Percentiles rank a stretch among this genome's conserved stretches.
These are phyloP conservation scores for Drosophila neonasuta DNA, from an alignment of 2,888 invertebrate genomes.

Conservation along the genomic window DNA sequence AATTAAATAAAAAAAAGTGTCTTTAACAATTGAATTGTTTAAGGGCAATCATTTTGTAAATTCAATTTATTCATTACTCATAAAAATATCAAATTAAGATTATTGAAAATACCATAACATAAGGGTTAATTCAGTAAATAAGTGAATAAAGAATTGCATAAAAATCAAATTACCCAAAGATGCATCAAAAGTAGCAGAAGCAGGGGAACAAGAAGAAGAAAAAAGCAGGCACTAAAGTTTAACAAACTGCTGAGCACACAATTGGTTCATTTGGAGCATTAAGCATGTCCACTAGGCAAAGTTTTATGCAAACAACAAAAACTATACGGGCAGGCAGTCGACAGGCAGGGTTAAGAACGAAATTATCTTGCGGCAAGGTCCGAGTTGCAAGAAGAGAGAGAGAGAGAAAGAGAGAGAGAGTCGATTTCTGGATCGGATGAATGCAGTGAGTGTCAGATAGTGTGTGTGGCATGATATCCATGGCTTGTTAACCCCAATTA, in stretches of 20 bases:
- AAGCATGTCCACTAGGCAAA: conserved; percentile 12
- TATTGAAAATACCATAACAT: no score
- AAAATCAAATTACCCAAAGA: not conserved
- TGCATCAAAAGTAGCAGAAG: not conserved
- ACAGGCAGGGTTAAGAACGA: conserved; percentile 6
- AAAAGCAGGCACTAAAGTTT: not conserved
- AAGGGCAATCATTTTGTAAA: no score
- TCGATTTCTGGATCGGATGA: conserved; percentile 15
- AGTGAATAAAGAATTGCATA: conserved; percentile 4
- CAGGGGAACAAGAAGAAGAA: not conserved
- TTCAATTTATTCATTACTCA: no score
- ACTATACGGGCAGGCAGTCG: no score
- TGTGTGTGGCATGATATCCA: conserved; percentile 23
- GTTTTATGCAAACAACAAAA: conserved; percentile 3
- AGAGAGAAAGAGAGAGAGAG: not conserved
- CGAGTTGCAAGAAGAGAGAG: conserved; percentile 1
- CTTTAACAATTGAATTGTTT: no score
- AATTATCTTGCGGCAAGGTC: conserved; percentile 19
- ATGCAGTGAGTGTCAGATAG: not conserved
- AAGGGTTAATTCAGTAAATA: conserved; percentile 13
- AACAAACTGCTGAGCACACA: conserved; percentile 9
- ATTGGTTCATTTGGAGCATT: conserved; percentile 15
- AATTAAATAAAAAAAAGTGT: no score
- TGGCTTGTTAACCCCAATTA: conserved; percentile 72
- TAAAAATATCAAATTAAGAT: no score